phyloP scores from a whole-genome alignment of 1,140 invertebrate species.

The Liolophura sinensis region DNA sequence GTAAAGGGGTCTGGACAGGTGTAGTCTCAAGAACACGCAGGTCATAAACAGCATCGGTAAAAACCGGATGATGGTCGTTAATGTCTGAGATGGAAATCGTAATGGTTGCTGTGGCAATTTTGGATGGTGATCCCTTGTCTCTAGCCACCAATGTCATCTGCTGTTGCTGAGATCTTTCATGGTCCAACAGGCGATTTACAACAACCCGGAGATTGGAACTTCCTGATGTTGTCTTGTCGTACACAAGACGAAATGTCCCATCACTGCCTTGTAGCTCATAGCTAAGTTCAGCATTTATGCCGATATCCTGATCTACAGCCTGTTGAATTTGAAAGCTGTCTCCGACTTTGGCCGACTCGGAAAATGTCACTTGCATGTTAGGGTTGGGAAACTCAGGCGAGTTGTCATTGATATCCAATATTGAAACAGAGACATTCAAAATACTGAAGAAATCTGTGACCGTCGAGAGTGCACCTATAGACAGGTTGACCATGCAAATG shows the following conservation, averaged over 20 bases:
- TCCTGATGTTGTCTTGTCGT: conserved; percentile 88
- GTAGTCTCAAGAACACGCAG: too few relatives aligned
- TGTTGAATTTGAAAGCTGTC: background rate
- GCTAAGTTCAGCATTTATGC: conserved; percentile 64
- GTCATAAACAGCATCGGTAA: too few relatives aligned
- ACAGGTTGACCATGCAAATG: conserved; percentile 5
- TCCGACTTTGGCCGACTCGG: conserved; percentile 1
- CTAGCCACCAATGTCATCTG: too few relatives aligned
- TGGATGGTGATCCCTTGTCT: too few relatives aligned
- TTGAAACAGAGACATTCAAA: conserved; percentile 7
- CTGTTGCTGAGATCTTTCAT: too few relatives aligned
- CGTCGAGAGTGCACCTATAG: background rate
- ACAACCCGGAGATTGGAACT: conserved; percentile 40
- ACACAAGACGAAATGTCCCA: conserved; percentile 79
- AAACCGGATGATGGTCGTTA: too few relatives aligned
- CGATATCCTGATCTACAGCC: conserved; percentile 80
- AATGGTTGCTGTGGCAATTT: too few relatives aligned
- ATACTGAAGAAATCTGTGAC: background rate
- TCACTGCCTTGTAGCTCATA: conserved; percentile 78
- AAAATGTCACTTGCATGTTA: conserved; percentile 1
- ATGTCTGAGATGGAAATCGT: too few relatives aligned
- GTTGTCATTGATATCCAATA: conserved; percentile 14
- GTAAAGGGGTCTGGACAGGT: conserved; percentile 70
- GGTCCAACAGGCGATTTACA: too few relatives aligned
- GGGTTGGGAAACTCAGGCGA: conserved; percentile 5